These are phyloP conservation scores for Scaptomyza graminum DNA, from an alignment of 1,140 invertebrate genomes.

Conservation along the genomic window DNA sequence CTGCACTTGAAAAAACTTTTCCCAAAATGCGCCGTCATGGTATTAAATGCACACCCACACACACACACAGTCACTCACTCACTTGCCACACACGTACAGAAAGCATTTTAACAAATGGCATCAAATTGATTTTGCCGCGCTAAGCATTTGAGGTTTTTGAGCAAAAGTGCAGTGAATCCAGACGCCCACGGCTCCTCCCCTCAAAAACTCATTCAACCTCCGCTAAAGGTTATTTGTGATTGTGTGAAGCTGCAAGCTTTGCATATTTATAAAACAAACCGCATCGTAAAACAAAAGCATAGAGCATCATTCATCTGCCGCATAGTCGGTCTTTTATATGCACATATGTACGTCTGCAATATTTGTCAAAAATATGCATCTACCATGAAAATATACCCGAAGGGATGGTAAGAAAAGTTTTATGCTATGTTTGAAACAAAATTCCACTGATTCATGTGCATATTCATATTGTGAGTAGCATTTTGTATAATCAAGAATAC, in stretches of 20 bases:
- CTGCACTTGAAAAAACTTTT: constrained; percentile 42
- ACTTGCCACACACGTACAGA: constrained; percentile 21
- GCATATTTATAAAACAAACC: constrained; percentile 53
- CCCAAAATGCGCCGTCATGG: constrained; percentile 45
- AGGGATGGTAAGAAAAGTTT: neutral
- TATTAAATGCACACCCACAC: constrained; percentile 55
- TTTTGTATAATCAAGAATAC: too few species aligned
- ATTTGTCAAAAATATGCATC: neutral
- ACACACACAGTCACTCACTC: constrained; percentile 5
- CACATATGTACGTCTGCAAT: neutral
- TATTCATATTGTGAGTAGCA: neutral
- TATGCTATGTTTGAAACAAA: neutral
- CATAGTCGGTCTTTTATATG: constrained; percentile 11
- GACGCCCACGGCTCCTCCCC: neutral
- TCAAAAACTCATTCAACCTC: neutral
- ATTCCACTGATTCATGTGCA: neutral
- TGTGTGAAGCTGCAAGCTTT: constrained; percentile 28
- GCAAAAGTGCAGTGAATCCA: constrained; percentile 16
- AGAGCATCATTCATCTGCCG: constrained; percentile 11
- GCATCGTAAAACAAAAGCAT: neutral
- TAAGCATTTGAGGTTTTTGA: constrained; percentile 68
- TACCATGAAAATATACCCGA: too few species aligned
- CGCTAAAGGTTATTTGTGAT: constrained; percentile 23
- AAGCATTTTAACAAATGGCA: constrained; percentile 74
- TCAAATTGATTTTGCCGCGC: constrained; percentile 75